Evolutionary conservation across 2,113 vertebrate species (phyloP).

Genomic region (Silurus glanis): DNA sequence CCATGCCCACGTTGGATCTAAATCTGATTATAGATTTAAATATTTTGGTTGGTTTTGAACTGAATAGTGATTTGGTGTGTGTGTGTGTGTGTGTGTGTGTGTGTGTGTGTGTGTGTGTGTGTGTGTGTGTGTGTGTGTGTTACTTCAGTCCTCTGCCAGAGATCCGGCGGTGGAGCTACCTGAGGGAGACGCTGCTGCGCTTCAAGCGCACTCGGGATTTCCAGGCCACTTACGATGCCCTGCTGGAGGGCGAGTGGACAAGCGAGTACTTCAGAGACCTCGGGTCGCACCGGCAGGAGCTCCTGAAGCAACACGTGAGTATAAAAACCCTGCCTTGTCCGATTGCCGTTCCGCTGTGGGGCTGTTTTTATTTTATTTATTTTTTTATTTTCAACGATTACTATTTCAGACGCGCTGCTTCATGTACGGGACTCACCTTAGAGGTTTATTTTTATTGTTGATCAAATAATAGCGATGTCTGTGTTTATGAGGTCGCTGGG

Average conservation of each 20-base stretch:
- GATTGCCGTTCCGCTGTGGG: background rate
- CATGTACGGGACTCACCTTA: background rate
- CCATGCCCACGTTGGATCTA: background rate
- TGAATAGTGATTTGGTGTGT: background rate
- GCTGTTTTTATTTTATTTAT: background rate
- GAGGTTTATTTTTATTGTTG: background rate
- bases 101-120: background rate
- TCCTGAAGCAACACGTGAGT: conserved; percentile 83
- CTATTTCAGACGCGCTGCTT: background rate
- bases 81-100: background rate
- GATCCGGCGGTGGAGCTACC: conserved; percentile 84
- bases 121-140: conserved; percentile 9
- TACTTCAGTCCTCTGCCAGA: conserved; percentile 76
- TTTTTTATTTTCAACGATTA: background rate
- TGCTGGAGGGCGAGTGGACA: conserved; percentile 82
- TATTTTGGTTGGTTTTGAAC: background rate
- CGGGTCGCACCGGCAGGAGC: conserved; percentile 79
- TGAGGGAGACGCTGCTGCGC: conserved; percentile 83
- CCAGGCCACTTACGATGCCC: conserved; percentile 80
- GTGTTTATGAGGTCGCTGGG: background rate
- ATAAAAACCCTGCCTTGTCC: background rate
- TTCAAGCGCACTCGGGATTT: conserved; percentile 85
- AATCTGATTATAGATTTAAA: background rate
- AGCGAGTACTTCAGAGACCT: conserved; percentile 79
- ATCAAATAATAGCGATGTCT: background rate